Conservation (phyloP, 2,113 vertebrate genomes). For the Callorhinus ursinus region DNA sequence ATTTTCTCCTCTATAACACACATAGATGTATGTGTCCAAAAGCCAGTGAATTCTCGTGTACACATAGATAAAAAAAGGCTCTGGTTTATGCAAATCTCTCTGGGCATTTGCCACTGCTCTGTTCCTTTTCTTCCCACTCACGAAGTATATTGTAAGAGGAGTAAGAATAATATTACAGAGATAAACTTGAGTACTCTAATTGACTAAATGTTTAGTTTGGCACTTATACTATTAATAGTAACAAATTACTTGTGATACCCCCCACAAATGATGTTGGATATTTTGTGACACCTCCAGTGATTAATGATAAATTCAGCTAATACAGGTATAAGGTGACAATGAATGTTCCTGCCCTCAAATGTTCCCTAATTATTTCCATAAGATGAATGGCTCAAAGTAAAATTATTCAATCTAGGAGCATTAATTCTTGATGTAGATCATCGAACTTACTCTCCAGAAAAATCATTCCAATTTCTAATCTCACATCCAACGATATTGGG, state of each 20-base stretch:
- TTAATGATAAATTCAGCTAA: not conserved
- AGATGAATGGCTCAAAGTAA: not conserved
- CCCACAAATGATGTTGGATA: not conserved
- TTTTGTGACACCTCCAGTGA: not conserved
- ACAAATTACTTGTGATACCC: not conserved
- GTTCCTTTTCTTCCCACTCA: not conserved
- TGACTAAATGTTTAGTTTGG: not conserved
- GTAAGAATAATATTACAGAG: not conserved
- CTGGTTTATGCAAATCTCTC: not conserved
- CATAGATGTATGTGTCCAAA: not conserved
- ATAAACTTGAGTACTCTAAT: not conserved
- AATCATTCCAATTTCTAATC: not conserved
- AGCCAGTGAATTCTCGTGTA: not conserved
- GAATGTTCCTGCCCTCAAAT: not conserved
- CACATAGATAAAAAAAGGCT: not conserved
- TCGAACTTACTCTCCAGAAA: slow-evolving; percentile 9
- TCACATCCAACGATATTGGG: not conserved
- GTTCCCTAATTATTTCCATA: not conserved
- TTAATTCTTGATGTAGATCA: not conserved
- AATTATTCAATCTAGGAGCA: not conserved
- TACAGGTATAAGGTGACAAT: not conserved
- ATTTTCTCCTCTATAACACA: not conserved
- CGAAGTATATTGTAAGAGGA: not conserved
- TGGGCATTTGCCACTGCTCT: not conserved
- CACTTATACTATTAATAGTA: not conserved